Evolutionary conservation across 2,888 invertebrate genomes (phyloP).

Genomic region (Leptogaster cylindrica): DNA sequence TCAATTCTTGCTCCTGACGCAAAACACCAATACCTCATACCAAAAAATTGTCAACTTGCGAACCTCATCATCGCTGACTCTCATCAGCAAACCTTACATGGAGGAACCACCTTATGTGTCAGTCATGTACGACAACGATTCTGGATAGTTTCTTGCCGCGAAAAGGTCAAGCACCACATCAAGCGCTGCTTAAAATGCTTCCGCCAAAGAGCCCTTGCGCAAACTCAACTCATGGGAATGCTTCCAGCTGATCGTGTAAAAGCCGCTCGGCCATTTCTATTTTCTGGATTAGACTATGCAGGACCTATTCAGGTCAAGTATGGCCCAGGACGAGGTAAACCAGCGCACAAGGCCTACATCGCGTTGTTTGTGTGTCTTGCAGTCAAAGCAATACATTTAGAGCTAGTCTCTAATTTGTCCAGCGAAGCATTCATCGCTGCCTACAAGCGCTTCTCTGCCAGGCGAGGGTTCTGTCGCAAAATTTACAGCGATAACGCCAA

Average conservation of each 20-base stretch:
- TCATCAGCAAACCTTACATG: not conserved
- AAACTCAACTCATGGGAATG: conserved; percentile 48
- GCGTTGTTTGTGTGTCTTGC: conserved; percentile 21
- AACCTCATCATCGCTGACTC: not conserved
- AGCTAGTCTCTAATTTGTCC: conserved; percentile 20
- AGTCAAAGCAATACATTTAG: conserved; percentile 25
- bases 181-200: no score
- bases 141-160: no score
- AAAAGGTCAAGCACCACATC: no score
- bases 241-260: not conserved
- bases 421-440: conserved; percentile 49
- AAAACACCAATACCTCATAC: no score
- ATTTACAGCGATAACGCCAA: conserved; percentile 22
- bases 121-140: no score
- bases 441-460: conserved; percentile 43
- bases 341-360: conserved; percentile 1
- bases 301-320: conserved; percentile 30
- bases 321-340: conserved; percentile 6
- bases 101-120: not conserved
- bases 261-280: conserved; percentile 27
- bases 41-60: not conserved
- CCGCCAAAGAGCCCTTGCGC: no score
- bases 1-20: no score
- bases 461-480: not conserved
- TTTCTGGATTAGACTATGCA: conserved; percentile 43